A percentile compares a stretch with the other conserved stretches of the same genome.
Evolutionary conservation across 1,140 invertebrate species (phyloP).

Genomic region (Hyles euphorbiae): DNA sequence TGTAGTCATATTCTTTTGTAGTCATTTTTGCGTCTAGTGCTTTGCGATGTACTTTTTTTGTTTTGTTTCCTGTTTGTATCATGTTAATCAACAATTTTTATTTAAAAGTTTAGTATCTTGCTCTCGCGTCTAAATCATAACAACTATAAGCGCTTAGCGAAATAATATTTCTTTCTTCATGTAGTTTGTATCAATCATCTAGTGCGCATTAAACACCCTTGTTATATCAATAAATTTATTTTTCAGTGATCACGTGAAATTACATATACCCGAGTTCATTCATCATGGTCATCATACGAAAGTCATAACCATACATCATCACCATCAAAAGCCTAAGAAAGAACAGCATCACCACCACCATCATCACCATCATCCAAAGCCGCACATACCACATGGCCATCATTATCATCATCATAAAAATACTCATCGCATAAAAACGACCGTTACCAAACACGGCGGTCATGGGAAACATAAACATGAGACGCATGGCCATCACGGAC

Average conservation of each 20-base stretch:
- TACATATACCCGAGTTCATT: conserved; percentile 76
- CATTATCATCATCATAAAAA: conserved; percentile 55
- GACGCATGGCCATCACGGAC: conserved; percentile 26
- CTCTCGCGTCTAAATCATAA: too few species aligned
- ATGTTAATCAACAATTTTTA: too few species aligned
- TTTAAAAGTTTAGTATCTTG: too few species aligned
- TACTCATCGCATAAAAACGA: conserved; percentile 37
- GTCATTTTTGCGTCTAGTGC: neutral
- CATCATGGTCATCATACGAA: conserved; percentile 77
- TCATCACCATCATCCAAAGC: conserved; percentile 64
- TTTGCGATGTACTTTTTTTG: conserved; percentile 1
- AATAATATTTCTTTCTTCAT: too few species aligned
- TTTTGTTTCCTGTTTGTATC: too few species aligned
- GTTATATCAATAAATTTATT: conserved; percentile 18
- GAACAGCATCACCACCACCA: conserved; percentile 70
- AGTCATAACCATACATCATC: conserved; percentile 75
- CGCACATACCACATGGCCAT: conserved; percentile 43
- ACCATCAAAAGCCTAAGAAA: conserved; percentile 67
- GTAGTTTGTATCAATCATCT: too few species aligned
- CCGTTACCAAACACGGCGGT: conserved; percentile 40
- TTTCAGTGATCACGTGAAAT: conserved; percentile 75
- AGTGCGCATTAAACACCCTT: too few species aligned
- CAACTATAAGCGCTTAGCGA: too few species aligned
- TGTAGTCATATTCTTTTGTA: too few species aligned
- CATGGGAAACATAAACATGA: conserved; percentile 52